Evolutionary conservation across 2,113 vertebrate genomes (phyloP).

Genomic region (Oriolus oriolus): DNA sequence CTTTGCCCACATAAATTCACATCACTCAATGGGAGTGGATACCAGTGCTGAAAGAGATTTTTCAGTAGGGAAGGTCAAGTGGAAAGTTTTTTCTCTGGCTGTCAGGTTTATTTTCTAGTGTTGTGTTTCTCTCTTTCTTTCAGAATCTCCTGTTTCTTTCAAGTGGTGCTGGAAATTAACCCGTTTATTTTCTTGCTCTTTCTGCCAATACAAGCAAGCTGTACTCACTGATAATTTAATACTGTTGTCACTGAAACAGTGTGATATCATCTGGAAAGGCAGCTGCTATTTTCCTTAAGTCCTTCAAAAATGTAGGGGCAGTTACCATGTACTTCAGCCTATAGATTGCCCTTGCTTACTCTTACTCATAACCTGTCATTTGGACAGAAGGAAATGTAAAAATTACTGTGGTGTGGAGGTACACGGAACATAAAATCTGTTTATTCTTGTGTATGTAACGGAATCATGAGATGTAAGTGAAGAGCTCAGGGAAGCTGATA

Average conservation of each 20-base stretch:
- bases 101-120: background rate
- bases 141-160: background rate
- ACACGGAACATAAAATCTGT: background rate
- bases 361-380: background rate
- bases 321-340: background rate
- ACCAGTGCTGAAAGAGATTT: background rate
- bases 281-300: background rate
- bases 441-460: background rate
- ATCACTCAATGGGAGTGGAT: background rate
- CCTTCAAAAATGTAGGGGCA: background rate
- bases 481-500: background rate
- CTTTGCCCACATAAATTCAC: background rate
- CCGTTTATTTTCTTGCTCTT: background rate
- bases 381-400: background rate
- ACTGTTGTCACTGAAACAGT: accelerated
- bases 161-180: background rate
- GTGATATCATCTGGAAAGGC: background rate
- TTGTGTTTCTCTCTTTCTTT: background rate
- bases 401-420: background rate
- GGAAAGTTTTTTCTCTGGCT: background rate
- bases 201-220: background rate
- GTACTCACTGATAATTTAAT: background rate
- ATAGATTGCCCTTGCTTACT: background rate
- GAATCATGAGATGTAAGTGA: background rate
- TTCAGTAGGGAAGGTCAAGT: background rate